Percentiles rank a stretch among this genome's conserved stretches.
Conservation (phyloP, 1,140 invertebrate species). For the Danaus plexippus region DNA sequence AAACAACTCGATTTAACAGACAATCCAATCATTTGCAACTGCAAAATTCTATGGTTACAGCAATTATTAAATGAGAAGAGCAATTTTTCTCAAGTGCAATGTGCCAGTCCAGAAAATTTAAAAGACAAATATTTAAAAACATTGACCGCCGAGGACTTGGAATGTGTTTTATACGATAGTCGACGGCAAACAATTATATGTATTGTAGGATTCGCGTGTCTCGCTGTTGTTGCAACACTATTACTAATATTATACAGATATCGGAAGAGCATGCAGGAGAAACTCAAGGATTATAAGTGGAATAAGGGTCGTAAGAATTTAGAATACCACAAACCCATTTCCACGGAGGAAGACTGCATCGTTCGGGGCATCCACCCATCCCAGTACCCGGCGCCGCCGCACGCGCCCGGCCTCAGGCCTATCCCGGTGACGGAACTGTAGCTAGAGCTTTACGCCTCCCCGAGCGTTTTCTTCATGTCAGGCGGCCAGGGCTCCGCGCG, state of each 20-base stretch:
- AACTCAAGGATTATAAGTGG: conserved; percentile 87
- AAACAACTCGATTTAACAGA: conserved; percentile 83
- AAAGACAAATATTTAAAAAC: conserved; percentile 79
- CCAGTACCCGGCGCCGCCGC: conserved; percentile 73
- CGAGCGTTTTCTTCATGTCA: conserved; percentile 79
- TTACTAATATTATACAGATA: conserved; percentile 83
- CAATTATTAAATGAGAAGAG: conserved; percentile 78
- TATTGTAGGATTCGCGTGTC: conserved; percentile 78
- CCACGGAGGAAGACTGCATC: conserved; percentile 86
- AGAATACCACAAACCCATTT: conserved; percentile 90
- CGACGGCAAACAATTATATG: conserved; percentile 85
- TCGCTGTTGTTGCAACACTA: conserved; percentile 78
- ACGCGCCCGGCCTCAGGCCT: conserved; percentile 76
- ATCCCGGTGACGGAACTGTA: conserved; percentile 94
- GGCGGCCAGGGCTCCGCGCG: conserved; percentile 70
- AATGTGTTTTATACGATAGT: conserved; percentile 83
- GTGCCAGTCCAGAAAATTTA: conserved; percentile 79
- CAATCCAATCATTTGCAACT: conserved; percentile 88
- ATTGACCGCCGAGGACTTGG: conserved; percentile 82
- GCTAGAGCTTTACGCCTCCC: conserved; percentile 89
- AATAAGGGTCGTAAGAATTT: conserved; percentile 86
- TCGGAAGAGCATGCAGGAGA: conserved; percentile 82
- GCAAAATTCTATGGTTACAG: conserved; percentile 84
- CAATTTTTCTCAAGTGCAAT: conserved; percentile 83
- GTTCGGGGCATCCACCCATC: conserved; percentile 73